Percentiles rank a stretch among this genome's conserved stretches.
Conservation (phyloP, 2,113 vertebrate species). For the Chloebia gouldiae region DNA sequence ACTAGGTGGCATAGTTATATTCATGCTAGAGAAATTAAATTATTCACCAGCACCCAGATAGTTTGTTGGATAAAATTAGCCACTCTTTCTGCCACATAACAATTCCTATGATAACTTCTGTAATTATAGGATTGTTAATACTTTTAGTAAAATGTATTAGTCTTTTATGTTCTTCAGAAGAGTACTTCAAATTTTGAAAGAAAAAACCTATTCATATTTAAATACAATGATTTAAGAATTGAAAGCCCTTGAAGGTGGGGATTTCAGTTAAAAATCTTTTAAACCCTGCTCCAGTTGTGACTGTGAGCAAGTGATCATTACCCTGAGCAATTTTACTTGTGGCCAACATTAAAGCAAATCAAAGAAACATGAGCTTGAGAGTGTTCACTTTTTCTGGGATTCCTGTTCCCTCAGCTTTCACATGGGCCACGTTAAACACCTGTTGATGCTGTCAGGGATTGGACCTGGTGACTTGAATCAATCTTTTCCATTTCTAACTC, state of each 20-base stretch:
- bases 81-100: background rate
- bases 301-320: background rate
- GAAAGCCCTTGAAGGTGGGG: background rate
- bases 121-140: background rate
- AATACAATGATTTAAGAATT: background rate
- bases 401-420: background rate
- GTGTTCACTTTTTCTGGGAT: background rate
- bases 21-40: conserved; percentile 15
- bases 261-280: background rate
- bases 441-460: background rate
- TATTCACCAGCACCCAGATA: background rate
- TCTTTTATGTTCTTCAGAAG: background rate
- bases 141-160: no score
- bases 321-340: background rate
- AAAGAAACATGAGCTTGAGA: background rate
- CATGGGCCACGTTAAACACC: background rate
- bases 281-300: background rate
- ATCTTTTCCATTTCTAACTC: conserved; percentile 7
- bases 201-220: background rate
- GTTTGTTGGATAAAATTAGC: background rate
- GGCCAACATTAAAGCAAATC: background rate
- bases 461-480: background rate
- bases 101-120: background rate
- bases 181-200: background rate
- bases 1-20: conserved; percentile 42